These are phyloP conservation scores for Phrynosoma platyrhinos DNA, from an alignment of 2,113 vertebrate genomes.

Conservation along the genomic window DNA sequence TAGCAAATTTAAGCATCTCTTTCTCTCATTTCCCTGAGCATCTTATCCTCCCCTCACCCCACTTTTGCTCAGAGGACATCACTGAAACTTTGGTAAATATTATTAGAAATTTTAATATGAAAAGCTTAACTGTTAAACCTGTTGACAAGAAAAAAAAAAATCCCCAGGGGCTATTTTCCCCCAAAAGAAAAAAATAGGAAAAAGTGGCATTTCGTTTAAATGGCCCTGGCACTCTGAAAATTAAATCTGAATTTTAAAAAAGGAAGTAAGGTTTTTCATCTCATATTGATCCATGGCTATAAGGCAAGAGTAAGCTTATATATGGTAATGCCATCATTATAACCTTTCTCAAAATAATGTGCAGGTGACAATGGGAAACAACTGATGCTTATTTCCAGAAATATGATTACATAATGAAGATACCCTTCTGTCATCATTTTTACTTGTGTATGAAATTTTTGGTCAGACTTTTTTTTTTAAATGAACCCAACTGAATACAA, in stretches of 20 bases:
- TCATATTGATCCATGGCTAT: background rate
- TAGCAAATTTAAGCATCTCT: background rate
- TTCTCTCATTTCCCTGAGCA: background rate
- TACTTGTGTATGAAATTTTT: constrained; percentile 67
- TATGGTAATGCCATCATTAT: constrained; percentile 34
- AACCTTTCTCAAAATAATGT: constrained; percentile 30
- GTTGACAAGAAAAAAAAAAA: background rate
- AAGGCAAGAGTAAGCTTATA: background rate
- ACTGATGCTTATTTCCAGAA: constrained; percentile 39
- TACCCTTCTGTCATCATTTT: constrained; percentile 50
- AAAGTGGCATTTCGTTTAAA: background rate
- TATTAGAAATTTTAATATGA: constrained; percentile 2
- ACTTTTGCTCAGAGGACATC: background rate
- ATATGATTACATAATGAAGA: constrained; percentile 43
- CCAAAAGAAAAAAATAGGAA: background rate
- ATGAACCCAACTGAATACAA: constrained; percentile 54
- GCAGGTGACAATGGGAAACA: background rate
- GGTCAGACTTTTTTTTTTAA: constrained; percentile 68
- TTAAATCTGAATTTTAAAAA: constrained; percentile 2
- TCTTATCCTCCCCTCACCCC: background rate
- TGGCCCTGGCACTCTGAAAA: constrained; percentile 8
- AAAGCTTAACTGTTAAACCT: background rate
- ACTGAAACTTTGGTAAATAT: background rate
- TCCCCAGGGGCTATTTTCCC: too few relatives aligned
- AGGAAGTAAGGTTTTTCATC: constrained; percentile 10